Evolutionary conservation across 2,113 vertebrate species (phyloP).

Genomic region (Mastomys coucha): DNA sequence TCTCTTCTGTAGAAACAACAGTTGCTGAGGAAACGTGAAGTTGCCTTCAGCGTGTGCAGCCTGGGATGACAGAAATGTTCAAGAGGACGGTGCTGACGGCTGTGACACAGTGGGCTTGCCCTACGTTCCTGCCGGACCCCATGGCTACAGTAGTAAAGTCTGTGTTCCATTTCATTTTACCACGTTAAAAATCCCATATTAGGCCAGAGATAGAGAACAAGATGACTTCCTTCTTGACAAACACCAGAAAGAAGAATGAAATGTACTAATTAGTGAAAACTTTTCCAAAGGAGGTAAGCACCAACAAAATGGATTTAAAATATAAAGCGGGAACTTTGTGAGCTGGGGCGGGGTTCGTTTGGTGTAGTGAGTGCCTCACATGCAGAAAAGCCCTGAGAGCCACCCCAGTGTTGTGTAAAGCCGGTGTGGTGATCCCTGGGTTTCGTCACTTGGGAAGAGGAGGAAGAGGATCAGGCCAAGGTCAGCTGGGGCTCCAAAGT

Average conservation of each 20-base stretch:
- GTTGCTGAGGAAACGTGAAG: background rate
- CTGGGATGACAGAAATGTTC: background rate
- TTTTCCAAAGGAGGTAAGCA: background rate
- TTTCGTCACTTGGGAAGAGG: background rate
- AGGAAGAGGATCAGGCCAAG: background rate
- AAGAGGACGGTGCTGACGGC: background rate
- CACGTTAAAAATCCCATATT: slow-evolving; percentile 30
- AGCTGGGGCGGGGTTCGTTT: background rate
- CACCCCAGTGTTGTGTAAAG: too few relatives aligned
- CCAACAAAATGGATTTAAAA: slow-evolving; percentile 43
- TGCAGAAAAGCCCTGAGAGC: too few relatives aligned
- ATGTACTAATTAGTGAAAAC: slow-evolving; percentile 15
- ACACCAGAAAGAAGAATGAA: background rate
- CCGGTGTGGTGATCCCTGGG: background rate
- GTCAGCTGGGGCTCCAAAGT: background rate
- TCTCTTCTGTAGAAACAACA: background rate
- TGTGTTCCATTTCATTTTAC: background rate
- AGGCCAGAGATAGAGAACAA: background rate
- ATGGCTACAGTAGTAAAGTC: background rate
- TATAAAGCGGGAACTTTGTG: background rate
- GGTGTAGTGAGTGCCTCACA: background rate
- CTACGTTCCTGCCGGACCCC: background rate
- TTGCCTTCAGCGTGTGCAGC: background rate
- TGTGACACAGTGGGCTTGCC: background rate
- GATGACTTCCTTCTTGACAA: slow-evolving; percentile 20